phyloP scores from a whole-genome alignment of 2,113 vertebrate species.

The Sander vitreus region DNA sequence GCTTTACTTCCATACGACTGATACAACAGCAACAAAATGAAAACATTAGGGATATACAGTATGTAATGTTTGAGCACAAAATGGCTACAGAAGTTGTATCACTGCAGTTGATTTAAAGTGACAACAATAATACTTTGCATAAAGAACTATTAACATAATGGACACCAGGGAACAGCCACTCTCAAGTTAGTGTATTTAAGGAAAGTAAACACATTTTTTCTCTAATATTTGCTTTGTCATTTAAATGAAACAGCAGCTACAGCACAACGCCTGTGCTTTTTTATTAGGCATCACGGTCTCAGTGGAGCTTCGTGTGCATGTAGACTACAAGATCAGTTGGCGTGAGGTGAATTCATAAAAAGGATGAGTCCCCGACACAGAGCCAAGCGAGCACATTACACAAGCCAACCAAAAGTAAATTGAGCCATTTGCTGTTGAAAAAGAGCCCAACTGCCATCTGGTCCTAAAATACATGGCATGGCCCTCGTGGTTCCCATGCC shows the following conservation, averaged over 20 bases:
- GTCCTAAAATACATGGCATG: slow-evolving; percentile 34
- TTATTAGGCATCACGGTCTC: not conserved
- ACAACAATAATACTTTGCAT: not conserved
- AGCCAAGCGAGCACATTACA: not conserved
- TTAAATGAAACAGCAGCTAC: not conserved
- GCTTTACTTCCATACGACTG: not conserved
- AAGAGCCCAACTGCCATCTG: slow-evolving; percentile 50
- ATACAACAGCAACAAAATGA: not conserved
- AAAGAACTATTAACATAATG: not conserved
- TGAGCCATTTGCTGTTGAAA: slow-evolving; percentile 63
- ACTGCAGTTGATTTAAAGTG: not conserved
- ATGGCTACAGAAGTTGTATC: not conserved
- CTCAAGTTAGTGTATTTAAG: not conserved
- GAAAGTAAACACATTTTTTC: not conserved
- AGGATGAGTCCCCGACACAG: not conserved
- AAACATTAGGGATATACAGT: not conserved
- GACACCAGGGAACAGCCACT: not conserved
- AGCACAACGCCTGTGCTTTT: not conserved
- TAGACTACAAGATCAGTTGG: not conserved
- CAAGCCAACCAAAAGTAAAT: slow-evolving; percentile 37
- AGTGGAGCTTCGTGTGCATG: not conserved
- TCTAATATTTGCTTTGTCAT: not conserved
- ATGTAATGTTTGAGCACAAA: not conserved
- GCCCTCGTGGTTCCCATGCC: slow-evolving; percentile 50
- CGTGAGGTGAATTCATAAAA: slow-evolving; percentile 15